These are phyloP conservation scores for Mystacides longicornis DNA, from an alignment of 2,888 invertebrate genomes.

Conservation along the genomic window DNA sequence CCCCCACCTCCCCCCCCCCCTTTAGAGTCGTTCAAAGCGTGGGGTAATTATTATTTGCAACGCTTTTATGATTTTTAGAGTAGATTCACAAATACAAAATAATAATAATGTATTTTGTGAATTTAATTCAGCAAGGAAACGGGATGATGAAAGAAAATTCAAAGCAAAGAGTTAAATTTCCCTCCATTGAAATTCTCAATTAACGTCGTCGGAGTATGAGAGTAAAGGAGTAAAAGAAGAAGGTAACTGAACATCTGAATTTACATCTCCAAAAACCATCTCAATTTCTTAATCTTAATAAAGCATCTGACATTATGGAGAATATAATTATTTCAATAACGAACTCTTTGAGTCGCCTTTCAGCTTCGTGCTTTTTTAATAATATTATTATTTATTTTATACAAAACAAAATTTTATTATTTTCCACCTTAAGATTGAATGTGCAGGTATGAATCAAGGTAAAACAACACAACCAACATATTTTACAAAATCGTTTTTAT, in stretches of 20 bases:
- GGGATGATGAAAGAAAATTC: constrained; percentile 3
- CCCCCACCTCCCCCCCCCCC: too few species aligned
- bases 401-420: too few species aligned
- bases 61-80: constrained; percentile 25
- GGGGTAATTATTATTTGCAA: constrained; percentile 24
- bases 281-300: constrained; percentile 12
- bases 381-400: too few species aligned
- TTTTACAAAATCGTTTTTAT: too few species aligned
- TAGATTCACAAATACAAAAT: constrained; percentile 21
- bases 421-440: too few species aligned
- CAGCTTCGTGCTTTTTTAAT: too few species aligned
- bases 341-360: too few species aligned
- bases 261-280: constrained; percentile 21
- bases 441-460: too few species aligned
- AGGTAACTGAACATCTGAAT: constrained; percentile 21
- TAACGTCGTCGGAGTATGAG: constrained; percentile 18
- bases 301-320: constrained; percentile 13
- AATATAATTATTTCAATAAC: background rate
- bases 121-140: constrained; percentile 17
- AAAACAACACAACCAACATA: too few species aligned
- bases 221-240: constrained; percentile 5
- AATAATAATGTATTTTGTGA: constrained; percentile 20
- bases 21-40: constrained; percentile 12
- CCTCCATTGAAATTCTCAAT: constrained; percentile 21
- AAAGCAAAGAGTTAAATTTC: constrained; percentile 24